phyloP scores from a whole-genome alignment of 2,888 invertebrate species.

The Erebia palarica region DNA sequence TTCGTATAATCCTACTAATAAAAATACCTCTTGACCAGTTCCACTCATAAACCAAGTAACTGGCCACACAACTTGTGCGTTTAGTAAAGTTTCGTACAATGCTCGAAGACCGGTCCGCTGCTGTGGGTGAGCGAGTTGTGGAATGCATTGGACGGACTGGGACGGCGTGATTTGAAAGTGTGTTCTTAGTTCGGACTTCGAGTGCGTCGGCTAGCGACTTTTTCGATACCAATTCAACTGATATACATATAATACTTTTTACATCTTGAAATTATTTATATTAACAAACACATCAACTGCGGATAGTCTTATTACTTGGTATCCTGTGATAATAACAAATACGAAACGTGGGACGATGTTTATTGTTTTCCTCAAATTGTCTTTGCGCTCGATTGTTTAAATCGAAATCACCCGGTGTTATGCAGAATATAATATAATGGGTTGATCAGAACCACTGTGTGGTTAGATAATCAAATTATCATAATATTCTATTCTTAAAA shows the following conservation, averaged over 20 bases:
- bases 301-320: constrained; percentile 24
- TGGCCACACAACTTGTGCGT: constrained; percentile 60
- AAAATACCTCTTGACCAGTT: constrained; percentile 51
- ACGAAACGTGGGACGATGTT: constrained; percentile 47
- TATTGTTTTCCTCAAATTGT: constrained; percentile 50
- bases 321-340: constrained; percentile 40
- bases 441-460: constrained; percentile 54
- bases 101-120: constrained; percentile 75
- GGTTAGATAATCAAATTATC: constrained; percentile 62
- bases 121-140: constrained; percentile 81
- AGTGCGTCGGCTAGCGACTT: constrained; percentile 61
- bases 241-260: constrained; percentile 34
- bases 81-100: constrained; percentile 72
- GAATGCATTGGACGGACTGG: constrained; percentile 76
- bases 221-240: constrained; percentile 47
- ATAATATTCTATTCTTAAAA: constrained; percentile 61
- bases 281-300: constrained; percentile 20
- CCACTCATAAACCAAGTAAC: constrained; percentile 50
- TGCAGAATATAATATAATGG: constrained; percentile 44
- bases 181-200: constrained; percentile 49
- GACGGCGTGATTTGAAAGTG: constrained; percentile 76
- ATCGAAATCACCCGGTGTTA: constrained; percentile 58
- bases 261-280: constrained; percentile 14
- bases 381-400: constrained; percentile 57
- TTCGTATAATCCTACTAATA: constrained; percentile 61